Evolutionary conservation across 1,140 invertebrate genomes (phyloP).

Genomic region (Globodera rostochiensis): DNA sequence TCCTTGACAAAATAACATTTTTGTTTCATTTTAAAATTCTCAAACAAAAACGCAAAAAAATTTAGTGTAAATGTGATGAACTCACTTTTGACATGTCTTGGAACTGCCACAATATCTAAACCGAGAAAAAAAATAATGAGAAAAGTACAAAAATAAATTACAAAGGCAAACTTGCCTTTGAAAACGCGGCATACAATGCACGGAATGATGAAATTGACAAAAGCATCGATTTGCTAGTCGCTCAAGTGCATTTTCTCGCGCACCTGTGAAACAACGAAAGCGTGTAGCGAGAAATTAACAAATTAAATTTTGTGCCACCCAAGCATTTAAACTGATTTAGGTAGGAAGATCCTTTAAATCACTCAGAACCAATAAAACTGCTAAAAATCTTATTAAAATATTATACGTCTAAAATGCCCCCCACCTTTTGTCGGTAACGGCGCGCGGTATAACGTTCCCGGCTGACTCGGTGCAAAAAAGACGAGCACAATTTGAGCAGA

Average conservation of each 20-base stretch:
- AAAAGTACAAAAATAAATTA: background rate
- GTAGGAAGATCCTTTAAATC: too few relatives aligned
- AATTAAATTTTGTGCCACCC: slow-evolving; percentile 9
- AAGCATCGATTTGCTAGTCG: too few relatives aligned
- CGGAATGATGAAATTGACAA: slow-evolving; percentile 77
- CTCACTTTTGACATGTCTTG: background rate
- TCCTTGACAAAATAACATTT: too few relatives aligned
- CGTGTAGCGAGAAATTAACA: slow-evolving; percentile 26
- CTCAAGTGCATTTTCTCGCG: slow-evolving; percentile 76
- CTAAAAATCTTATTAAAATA: too few relatives aligned
- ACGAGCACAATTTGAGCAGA: slow-evolving; percentile 35
- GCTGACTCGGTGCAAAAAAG: slow-evolving; percentile 50
- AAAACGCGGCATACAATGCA: slow-evolving; percentile 78
- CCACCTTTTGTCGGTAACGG: slow-evolving; percentile 60
- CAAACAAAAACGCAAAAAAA: too few relatives aligned
- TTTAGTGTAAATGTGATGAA: too few relatives aligned
- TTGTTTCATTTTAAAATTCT: too few relatives aligned
- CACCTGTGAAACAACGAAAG: slow-evolving; percentile 71
- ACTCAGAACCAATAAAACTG: too few relatives aligned
- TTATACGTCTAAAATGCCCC: background rate
- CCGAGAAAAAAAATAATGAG: background rate
- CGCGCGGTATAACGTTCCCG: slow-evolving; percentile 53
- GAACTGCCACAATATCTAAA: background rate
- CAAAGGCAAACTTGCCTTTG: slow-evolving; percentile 68
- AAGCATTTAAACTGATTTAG: background rate